phyloP scores from a whole-genome alignment of 2,797 vertebrate species.

The Myotis pilosus region DNA sequence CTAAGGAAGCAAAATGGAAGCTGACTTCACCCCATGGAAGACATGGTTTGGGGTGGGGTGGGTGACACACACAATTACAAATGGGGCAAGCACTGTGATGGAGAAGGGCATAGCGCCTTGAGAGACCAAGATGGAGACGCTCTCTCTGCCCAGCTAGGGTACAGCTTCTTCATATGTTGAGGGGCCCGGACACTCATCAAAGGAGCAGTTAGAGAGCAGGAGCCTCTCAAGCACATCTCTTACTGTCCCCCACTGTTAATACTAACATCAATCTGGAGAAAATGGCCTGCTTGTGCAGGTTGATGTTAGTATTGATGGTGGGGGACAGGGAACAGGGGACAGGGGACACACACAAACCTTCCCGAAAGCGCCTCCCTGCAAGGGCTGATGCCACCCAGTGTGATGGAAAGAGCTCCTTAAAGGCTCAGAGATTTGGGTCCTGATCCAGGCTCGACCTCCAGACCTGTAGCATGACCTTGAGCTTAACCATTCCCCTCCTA shows the following conservation, averaged over 20 bases:
- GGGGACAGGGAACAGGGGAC: too few species aligned
- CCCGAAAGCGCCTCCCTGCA: background rate
- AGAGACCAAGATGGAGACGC: background rate
- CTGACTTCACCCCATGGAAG: background rate
- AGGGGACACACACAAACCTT: background rate
- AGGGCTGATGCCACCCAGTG: background rate
- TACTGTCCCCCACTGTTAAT: too few species aligned
- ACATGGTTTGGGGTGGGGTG: too few species aligned
- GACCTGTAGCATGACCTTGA: background rate
- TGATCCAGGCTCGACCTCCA: background rate
- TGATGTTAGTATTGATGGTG: background rate
- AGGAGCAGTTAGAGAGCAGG: too few species aligned
- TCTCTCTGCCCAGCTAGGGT: background rate
- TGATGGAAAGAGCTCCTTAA: background rate
- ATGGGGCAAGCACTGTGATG: background rate
- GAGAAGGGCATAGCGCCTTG: background rate
- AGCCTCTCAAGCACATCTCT: background rate
- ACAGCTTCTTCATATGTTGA: background rate
- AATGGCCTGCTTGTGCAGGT: background rate
- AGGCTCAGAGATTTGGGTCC: background rate
- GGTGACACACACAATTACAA: background rate
- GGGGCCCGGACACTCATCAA: too few species aligned
- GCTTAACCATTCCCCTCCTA: background rate
- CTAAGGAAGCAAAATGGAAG: background rate
- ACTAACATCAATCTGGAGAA: background rate